phyloP scores from a whole-genome alignment of 2,797 vertebrate genomes.

The Tokudaia tokunoshimensis region DNA sequence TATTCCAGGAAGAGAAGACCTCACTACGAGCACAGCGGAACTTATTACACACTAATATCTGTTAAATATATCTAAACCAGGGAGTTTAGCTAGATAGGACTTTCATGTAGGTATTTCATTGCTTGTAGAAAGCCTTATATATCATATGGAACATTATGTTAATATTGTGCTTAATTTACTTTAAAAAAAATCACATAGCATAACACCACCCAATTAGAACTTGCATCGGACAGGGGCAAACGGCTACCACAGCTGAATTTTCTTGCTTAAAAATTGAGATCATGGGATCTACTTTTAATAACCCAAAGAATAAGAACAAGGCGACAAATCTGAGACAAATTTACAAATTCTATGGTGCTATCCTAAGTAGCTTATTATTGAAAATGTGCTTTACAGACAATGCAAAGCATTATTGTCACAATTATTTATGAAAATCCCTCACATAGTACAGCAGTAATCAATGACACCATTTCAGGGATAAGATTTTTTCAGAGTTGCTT shows the following conservation, averaged over 20 bases:
- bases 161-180: background rate
- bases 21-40: background rate
- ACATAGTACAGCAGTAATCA: background rate
- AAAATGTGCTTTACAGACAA: background rate
- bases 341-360: background rate
- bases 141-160: background rate
- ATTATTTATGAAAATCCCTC: background rate
- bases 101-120: background rate
- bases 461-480: background rate
- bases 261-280: constrained; percentile 2
- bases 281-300: background rate
- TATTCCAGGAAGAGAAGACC: constrained; percentile 17
- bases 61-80: background rate
- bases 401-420: background rate
- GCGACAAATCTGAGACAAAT: background rate
- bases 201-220: background rate
- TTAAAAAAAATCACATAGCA: background rate
- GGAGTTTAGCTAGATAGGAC: background rate
- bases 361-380: background rate
- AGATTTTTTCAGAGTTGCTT: constrained; percentile 39
- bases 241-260: background rate
- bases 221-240: background rate
- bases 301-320: background rate
- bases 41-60: background rate
- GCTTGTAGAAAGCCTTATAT: background rate